Evolutionary conservation across 2,888 invertebrate genomes (phyloP), one percentile per base, ranked within the genome.

Genomic region (Cybosia mesomella): DNA sequence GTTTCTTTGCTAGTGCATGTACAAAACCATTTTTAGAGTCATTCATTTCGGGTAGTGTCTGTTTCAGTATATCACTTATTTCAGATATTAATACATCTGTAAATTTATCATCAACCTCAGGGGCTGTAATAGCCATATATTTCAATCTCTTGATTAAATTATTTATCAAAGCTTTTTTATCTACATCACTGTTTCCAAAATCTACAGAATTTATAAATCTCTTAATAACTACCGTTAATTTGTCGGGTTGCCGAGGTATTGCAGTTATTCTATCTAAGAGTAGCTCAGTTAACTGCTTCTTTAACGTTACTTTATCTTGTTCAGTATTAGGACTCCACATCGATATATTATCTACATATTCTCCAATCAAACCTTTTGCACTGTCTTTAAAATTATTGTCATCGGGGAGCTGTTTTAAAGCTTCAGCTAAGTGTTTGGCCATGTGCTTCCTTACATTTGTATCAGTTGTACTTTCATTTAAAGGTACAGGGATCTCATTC

Each of bases 301-400:
- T 86, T 54, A 89, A 83, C 4, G 22, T 54, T 3, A 81, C 71
- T 58, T 78, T 73, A 2, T 86, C 82, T 8, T 68, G 24, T 64
- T 83, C 76, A 28, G 68, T 67, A 7, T 67, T 79, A 10, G 87
- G 87, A 34, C 71, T 73, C 90, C 90, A 89, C 72, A 91, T 85
- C 0, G 88, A 87, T 53, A 89, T 74, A 28, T 70, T 72, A 18
- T 81, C 71, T 5, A 90, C 55, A 28, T 79, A 85, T 39, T 68
- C 70, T 34, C 67, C 65, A 4, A 88, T 82, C 60, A 77, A 79
- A 9, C 75, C 73, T 61, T 65, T 80, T 5, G 74, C 82, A 66
- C 73, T 81, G 4, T 77, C 70, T 22, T 79, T 66, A 24, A 82
- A 85, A 58, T 82, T 54, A 1, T 76, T 66, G 34, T 83, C 77